Evolutionary conservation across 2,888 invertebrate species (phyloP).

Genomic region (Lasioglossum figueresi): DNA sequence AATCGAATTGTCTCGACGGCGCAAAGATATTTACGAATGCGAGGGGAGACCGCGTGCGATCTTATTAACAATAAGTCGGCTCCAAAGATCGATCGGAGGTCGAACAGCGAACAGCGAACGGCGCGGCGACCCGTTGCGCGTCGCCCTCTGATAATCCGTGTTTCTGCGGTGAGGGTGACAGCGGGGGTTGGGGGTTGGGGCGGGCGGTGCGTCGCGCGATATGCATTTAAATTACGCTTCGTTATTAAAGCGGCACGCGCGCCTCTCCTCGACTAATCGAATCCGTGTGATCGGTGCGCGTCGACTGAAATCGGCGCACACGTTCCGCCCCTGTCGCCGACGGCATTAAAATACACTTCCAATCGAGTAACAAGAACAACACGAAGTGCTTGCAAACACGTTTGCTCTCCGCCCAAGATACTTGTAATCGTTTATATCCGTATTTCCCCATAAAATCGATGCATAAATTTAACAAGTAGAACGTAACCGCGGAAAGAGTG

Average conservation of each 20-base stretch:
- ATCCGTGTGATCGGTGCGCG: conserved; percentile 36
- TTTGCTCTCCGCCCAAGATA: background rate
- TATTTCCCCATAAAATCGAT: background rate
- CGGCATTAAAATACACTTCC: background rate
- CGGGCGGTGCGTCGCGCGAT: conserved; percentile 41
- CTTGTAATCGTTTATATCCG: background rate
- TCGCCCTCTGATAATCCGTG: conserved; percentile 60
- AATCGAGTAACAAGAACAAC: background rate
- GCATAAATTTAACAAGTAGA: background rate
- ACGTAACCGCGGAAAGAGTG: no score
- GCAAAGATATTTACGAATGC: background rate
- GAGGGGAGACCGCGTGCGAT: background rate
- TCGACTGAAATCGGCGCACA: conserved; percentile 13
- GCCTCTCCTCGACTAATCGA: conserved; percentile 39
- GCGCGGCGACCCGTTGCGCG: conserved; percentile 14
- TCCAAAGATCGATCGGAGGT: conserved; percentile 19
- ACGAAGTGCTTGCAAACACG: background rate
- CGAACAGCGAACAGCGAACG: background rate
- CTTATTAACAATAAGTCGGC: conserved; percentile 7
- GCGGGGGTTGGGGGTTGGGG: background rate
- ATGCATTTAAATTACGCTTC: conserved; percentile 65
- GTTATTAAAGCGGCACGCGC: conserved; percentile 63
- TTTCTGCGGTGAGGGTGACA: background rate
- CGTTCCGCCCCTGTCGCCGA: background rate
- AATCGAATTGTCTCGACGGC: no score